Base-by-base conservation (phyloP, 1,140 invertebrate genomes). In the Dryas iulia region DNA sequence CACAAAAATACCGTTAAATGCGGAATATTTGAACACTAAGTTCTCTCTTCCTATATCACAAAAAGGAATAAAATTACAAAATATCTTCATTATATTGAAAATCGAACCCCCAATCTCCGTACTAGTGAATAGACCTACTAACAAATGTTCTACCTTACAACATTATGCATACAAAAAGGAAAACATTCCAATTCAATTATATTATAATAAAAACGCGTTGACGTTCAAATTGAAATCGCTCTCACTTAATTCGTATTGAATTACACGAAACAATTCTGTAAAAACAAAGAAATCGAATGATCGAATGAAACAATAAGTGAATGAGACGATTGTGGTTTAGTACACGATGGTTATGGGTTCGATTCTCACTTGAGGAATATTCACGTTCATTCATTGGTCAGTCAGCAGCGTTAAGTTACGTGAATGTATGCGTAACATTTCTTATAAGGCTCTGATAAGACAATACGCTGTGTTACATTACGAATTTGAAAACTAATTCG, bases 221-320 rank as follows among this genome's bases (percentile, higher is more conserved):
- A 78, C 78, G 68, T 72, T 72, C 25, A 64, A 81, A 77, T 78
- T 73, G 72, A 77, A 81, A 81, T 76, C 72, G 74, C 69, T 68
- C 80, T 77, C 84, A 83, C 81, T 87, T 91, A 90, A 91, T 89
- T 87, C 87, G 80, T 91, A 91, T 91, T 88, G 87, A 90, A 79
- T 91, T 90, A 82, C 89, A 77, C 67, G 68, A 72, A 76, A 87
- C 83, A 87, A 87, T 84, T 82, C 81, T 11, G 8, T n/a, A 12
- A 54, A 68, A 65, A 70, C 68, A 70, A 70, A 64, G 56, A 56
- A 30, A 54, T 54, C 61, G 61, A 69, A 62, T 68, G 57, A 62
- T 59, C 66, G 59, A 61, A 58, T 67, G 77, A 86, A 85, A 84
- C 84, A 85, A 82, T 84, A 61, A 71, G 8, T 21, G 8, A 39